These are phyloP conservation scores for Caenorhabditis elegans DNA, from an alignment of 1,140 invertebrate genomes.

Conservation along the genomic window DNA sequence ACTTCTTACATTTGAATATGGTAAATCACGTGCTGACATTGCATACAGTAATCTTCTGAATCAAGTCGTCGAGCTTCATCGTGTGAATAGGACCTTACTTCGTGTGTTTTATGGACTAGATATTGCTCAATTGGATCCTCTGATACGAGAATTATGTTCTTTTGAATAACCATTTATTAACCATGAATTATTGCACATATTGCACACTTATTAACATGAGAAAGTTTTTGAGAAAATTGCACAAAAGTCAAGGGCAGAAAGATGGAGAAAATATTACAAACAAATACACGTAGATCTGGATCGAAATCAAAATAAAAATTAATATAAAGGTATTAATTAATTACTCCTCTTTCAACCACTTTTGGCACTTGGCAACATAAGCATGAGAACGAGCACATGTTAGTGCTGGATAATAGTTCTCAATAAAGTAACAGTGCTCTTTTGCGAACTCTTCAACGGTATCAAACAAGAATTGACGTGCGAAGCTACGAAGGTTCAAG, in stretches of 20 bases:
- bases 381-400: not conserved
- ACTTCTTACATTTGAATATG: not conserved
- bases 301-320: not conserved
- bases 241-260: not conserved
- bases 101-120: slow-evolving; percentile 8
- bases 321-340: too few species aligned
- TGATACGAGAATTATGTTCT: slow-evolving; percentile 6
- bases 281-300: slow-evolving; percentile 19
- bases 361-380: slow-evolving; percentile 3
- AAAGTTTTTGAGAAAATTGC: not conserved
- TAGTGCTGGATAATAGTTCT: slow-evolving; percentile 10
- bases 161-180: slow-evolving; percentile 24
- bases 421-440: slow-evolving; percentile 10
- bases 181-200: slow-evolving; percentile 1
- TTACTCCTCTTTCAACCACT: slow-evolving; percentile 17
- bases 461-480: not conserved
- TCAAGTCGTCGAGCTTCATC: slow-evolving; percentile 4
- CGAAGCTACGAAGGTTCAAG: slow-evolving; percentile 11
- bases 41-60: not conserved
- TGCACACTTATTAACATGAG: not conserved
- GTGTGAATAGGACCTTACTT: not conserved
- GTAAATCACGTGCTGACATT: not conserved
- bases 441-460: not conserved
- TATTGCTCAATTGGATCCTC: slow-evolving; percentile 18
- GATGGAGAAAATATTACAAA: too few species aligned